Evolutionary conservation across 92 coral and sea anemone species (phyloP).

Genomic region (Virgularia gustaviana): DNA sequence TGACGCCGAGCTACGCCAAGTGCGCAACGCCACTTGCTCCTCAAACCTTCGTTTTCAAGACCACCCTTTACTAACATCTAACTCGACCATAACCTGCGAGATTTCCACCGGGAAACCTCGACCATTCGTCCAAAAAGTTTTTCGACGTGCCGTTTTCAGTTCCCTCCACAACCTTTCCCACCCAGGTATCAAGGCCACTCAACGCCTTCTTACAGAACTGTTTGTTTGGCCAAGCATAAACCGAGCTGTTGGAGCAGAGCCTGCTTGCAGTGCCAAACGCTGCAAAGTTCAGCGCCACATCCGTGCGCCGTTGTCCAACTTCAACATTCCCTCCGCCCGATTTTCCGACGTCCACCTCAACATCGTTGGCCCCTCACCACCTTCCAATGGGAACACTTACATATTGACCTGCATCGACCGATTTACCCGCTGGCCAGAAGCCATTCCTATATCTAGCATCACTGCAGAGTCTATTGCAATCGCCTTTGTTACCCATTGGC

Average conservation of each 20-base stretch:
- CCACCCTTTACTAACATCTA: background rate
- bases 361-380: conserved; percentile 25
- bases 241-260: background rate
- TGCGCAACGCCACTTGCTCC: background rate
- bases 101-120: conserved; percentile 10
- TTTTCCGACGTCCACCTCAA: conserved; percentile 11
- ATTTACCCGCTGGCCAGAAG: conserved; percentile 23
- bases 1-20: background rate
- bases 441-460: conserved; percentile 8
- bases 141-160: conserved; percentile 13
- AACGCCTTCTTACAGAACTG: background rate
- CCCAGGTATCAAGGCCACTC: conserved; percentile 16
- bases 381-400: conserved; percentile 3
- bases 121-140: conserved; percentile 2
- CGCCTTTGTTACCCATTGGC: conserved; percentile 14
- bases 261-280: conserved; percentile 17
- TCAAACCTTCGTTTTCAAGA: background rate
- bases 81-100: too few relatives aligned
- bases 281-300: conserved; percentile 13
- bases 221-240: conserved; percentile 18
- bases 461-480: conserved; percentile 1
- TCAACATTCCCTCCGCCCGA: background rate
- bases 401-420: conserved; percentile 3
- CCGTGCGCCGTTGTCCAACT: background rate
- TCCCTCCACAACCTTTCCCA: conserved; percentile 14